These are phyloP conservation scores for Hemiscyllium ocellatum DNA, from an alignment of 2,113 vertebrate species.

Conservation along the genomic window DNA sequence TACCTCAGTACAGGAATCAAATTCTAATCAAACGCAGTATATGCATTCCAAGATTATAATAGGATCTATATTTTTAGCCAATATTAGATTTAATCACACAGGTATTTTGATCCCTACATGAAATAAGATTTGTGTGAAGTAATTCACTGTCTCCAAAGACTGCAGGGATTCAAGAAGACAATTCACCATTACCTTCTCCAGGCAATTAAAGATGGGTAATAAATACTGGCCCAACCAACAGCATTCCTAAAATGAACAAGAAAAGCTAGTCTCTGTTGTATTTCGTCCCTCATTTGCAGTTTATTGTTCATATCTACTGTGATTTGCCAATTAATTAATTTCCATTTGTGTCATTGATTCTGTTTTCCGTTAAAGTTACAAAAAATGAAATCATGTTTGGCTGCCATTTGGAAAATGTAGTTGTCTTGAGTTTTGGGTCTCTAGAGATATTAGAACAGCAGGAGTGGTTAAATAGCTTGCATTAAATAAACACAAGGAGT, in stretches of 20 bases:
- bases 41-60: not conserved
- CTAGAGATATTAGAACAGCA: not conserved
- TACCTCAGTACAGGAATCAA: not conserved
- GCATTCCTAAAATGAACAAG: too few species aligned
- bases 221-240: too few species aligned
- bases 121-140: not conserved
- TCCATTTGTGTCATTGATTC: too few species aligned
- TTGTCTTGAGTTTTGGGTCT: too few species aligned
- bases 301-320: too few species aligned
- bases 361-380: too few species aligned
- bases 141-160: not conserved
- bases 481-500: not conserved
- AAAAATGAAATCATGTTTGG: too few species aligned
- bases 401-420: too few species aligned
- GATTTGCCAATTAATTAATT: too few species aligned
- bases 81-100: not conserved
- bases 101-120: not conserved
- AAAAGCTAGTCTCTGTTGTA: too few species aligned
- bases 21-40: not conserved
- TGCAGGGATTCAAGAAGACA: not conserved
- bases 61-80: not conserved
- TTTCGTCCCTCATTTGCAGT: too few species aligned
- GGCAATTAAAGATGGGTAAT: too few species aligned
- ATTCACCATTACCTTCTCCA: not conserved
- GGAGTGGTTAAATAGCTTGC: not conserved